Evolutionary conservation across 2,888 invertebrate genomes (phyloP).

Genomic region (Lasioglossum vierecki): DNA sequence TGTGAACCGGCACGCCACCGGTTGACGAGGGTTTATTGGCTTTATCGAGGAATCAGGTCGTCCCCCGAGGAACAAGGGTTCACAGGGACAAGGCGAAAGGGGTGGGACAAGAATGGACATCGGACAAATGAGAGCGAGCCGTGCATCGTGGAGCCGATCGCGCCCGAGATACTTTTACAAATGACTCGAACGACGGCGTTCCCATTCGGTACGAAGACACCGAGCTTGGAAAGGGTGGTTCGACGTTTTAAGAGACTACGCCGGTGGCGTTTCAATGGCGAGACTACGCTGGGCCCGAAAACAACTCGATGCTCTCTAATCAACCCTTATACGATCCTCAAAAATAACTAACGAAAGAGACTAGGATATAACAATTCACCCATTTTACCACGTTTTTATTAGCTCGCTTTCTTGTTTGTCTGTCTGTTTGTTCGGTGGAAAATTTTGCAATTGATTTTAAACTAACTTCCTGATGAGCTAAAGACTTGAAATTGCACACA

Average conservation of each 20-base stretch:
- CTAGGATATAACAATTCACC: too few relatives aligned
- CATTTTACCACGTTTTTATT: too few relatives aligned
- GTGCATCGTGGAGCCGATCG: slow-evolving; percentile 23
- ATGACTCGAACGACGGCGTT: slow-evolving; percentile 6
- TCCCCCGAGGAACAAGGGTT: slow-evolving; percentile 40
- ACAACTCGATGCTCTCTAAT: neutral
- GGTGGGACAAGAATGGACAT: slow-evolving; percentile 31
- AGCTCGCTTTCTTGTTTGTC: too few relatives aligned
- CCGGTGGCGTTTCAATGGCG: neutral
- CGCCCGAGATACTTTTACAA: slow-evolving; percentile 21
- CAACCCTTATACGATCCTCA: too few relatives aligned
- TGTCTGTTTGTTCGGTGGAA: too few relatives aligned
- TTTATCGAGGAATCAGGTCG: slow-evolving; percentile 73
- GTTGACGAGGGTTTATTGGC: slow-evolving; percentile 81
- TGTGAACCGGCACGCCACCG: slow-evolving; percentile 63
- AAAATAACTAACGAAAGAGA: too few relatives aligned
- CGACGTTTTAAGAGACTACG: neutral
- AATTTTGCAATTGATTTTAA: too few relatives aligned
- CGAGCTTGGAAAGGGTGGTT: neutral
- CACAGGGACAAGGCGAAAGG: neutral
- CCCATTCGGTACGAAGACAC: neutral
- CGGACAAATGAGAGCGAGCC: slow-evolving; percentile 44
- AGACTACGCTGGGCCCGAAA: neutral
- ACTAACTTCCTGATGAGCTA: too few relatives aligned
- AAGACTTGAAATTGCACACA: too few relatives aligned